Base-by-base conservation (phyloP, 1,140 invertebrate genomes). In the Oryzaephilus surinamensis region DNA sequence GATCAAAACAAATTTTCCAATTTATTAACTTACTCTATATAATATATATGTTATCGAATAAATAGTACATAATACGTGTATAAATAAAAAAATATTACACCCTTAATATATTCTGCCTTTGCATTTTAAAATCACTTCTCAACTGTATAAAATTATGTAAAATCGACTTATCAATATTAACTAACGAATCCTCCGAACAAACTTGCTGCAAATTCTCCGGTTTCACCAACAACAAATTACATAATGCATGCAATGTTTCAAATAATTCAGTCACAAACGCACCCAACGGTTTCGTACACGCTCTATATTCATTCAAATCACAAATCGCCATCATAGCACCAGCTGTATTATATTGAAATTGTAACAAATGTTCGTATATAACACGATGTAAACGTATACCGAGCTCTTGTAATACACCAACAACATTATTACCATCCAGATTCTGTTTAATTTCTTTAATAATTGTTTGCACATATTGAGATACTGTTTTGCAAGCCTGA, bases 311-410 rank as follows among this genome's bases (percentile, higher is more conserved):
- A 58, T 96, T 97, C 34, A 99, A 85, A 71, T 99, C 96, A 68
- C 91, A 97, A 44, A 99, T 95, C 2, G 88, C 88, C 60, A 92
- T 83, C 87, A 98, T 96, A 2, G 92, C 94, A 38, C 92, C 95
- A 40, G 90, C 79, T 12, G 87, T 89, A 67, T 92, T 97, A 56
- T 95, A 99, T 55, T 92, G 87, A 71, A 90, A 97, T 52, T 90
- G 86, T 48, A 88, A 80, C 24, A 98, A 67, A 66, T 99, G 95
- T 51, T 97, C 92, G 54, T 92, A 93, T 35, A 98, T 84, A n/a
- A 92, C 80, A 39, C 91, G 68, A 64, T 98, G 94, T 44, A 98
- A 78, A 31, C 91, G 69, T 13, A 84, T 76, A 1, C 94, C 94
- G 2, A 99, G 67, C 63, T 98, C 95, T 14, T 81, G 77, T 8